Evolutionary conservation across 2,113 vertebrate genomes (phyloP), one percentile per base, ranked within the genome.

Genomic region (Galbula dea): DNA sequence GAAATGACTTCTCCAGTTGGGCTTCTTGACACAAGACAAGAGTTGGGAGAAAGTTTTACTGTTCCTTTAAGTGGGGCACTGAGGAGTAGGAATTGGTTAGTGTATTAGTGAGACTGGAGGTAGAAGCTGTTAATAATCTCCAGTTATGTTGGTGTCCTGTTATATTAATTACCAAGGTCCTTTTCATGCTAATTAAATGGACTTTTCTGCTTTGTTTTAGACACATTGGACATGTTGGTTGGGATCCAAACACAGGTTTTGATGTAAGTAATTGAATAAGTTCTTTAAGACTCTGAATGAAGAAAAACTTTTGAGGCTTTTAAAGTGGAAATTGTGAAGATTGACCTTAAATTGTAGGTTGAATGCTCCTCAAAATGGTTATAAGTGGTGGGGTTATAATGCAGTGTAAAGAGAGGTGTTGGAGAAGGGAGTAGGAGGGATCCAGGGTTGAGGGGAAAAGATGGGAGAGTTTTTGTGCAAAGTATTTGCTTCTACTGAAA

Each of bases 231-330:
- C 99, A 99, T 97, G 99, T 99, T 97, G 99, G 99, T 93, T 99
- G 99, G 99, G 99, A 99, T 97, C 99, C 99, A 84, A 99, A 99
- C 97, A 99, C 99, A 88, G 99, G 99, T 91, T 99, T 99, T 98
- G 99, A 99, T 98, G 99, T 99, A 98, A 99, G 99, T 99, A 96
- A 93, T 26, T 94, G 77, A 94, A 12, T 55, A 62, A 63, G 11
- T 72, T 92, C 51, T 54, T 74, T 36, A 73, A 93, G 16, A 59
- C 34, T 32, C 26, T 41, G 46, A 74, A 14, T 34, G 9, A 48
- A 80, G 52, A 49, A 81, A 86, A 82, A n/a, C 54, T 83, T 21
- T 16, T 30, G 29, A 41, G 34, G 21, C 19, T 74, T 94, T 82
- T 43, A 61, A 49, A 43, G 66, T 49, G 6, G 52, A 78, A 54